phyloP scores from a whole-genome alignment of 2,113 vertebrate species.

The Ptilonorhynchus violaceus region DNA sequence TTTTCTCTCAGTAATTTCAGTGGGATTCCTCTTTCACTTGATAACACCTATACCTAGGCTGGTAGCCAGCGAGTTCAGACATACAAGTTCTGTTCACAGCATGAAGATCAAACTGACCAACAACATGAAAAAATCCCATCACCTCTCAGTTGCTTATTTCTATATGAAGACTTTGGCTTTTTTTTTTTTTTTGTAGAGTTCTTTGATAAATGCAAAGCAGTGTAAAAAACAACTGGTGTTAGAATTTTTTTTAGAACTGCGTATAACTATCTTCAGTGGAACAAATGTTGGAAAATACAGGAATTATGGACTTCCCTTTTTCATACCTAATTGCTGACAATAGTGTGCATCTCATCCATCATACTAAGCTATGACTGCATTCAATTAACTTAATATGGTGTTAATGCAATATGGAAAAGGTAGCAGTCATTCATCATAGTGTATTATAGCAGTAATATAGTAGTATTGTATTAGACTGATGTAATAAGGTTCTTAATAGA shows the following conservation, averaged over 20 bases:
- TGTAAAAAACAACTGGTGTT: background rate
- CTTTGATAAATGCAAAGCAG: background rate
- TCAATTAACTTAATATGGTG: constrained; percentile 43
- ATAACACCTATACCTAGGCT: background rate
- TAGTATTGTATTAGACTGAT: constrained; percentile 56
- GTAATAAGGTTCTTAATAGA: constrained; percentile 54
- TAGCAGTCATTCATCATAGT: constrained; percentile 65
- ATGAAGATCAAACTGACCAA: background rate
- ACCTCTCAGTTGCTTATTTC: background rate
- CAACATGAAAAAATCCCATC: background rate
- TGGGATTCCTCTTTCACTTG: background rate
- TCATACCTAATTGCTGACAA: constrained; percentile 19
- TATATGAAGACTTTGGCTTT: background rate
- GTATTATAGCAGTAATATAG: constrained; percentile 42
- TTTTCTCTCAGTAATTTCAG: background rate
- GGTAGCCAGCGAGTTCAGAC: background rate
- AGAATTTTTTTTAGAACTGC: background rate
- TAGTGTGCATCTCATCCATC: constrained; percentile 60
- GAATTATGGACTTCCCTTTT: background rate
- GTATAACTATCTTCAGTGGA: background rate
- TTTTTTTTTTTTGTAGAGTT: background rate
- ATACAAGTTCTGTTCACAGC: background rate
- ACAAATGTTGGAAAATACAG: background rate
- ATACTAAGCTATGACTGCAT: constrained; percentile 19
- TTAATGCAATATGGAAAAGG: constrained; percentile 57